A percentile compares a stretch with the other conserved stretches of the same genome.
Conservation (phyloP, 1,140 invertebrate species). For the Neuroterus valhalla region DNA sequence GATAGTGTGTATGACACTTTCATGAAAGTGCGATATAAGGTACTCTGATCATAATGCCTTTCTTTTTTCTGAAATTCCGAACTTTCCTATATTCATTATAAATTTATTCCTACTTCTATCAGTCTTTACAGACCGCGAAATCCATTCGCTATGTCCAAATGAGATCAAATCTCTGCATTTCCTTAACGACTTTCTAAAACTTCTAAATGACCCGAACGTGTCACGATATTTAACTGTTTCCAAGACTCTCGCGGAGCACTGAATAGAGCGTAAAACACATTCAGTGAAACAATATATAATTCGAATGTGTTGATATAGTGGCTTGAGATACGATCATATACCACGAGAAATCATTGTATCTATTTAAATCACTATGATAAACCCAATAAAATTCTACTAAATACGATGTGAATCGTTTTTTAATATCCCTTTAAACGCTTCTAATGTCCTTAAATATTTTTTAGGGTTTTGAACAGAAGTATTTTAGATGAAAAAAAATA, state of each 20-base stretch:
- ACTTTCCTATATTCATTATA: constrained; percentile 53
- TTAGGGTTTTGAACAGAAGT: too few relatives aligned
- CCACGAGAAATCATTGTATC: constrained; percentile 74
- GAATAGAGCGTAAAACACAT: constrained; percentile 38
- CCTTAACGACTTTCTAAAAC: constrained; percentile 25
- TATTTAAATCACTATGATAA: constrained; percentile 73
- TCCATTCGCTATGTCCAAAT: too few relatives aligned
- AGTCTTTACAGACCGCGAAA: neutral
- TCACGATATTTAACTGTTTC: neutral
- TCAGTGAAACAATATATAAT: constrained; percentile 39
- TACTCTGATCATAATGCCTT: constrained; percentile 43
- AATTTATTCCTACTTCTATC: constrained; percentile 43
- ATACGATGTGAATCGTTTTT: constrained; percentile 31
- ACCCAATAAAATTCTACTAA: constrained; percentile 74
- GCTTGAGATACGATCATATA: constrained; percentile 69
- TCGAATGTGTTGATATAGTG: constrained; percentile 59
- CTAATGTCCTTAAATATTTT: too few relatives aligned
- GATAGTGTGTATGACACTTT: constrained; percentile 52
- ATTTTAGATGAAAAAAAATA: too few relatives aligned
- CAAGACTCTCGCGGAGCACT: constrained; percentile 37
- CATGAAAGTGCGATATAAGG: constrained; percentile 47
- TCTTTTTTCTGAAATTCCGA: constrained; percentile 52
- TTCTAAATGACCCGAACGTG: neutral
- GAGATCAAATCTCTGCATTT: constrained; percentile 43
- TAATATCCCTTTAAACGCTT: too few relatives aligned